These are phyloP conservation scores for Chloroclystis v-ata DNA, from an alignment of 2,888 invertebrate species.

Conservation along the genomic window DNA sequence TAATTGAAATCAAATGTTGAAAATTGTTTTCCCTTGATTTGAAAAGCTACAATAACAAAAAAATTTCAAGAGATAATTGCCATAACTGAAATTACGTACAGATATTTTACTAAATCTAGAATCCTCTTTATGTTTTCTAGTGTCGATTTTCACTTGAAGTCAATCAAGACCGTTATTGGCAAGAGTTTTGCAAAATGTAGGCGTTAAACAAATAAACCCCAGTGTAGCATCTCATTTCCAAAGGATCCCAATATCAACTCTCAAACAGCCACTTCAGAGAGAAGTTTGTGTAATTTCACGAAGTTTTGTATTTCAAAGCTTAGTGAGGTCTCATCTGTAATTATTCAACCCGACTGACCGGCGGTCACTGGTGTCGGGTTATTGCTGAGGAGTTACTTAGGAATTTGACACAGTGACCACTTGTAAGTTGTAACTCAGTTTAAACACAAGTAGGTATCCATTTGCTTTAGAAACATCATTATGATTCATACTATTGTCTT, in stretches of 20 bases:
- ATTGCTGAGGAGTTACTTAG: conserved; percentile 42
- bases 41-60: too few relatives aligned
- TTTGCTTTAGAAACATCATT: too few relatives aligned
- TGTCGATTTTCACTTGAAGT: not conserved
- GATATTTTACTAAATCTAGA: too few relatives aligned
- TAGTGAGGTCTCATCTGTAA: conserved; percentile 57
- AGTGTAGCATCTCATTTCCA: conserved; percentile 18
- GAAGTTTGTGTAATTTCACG: conserved; percentile 47
- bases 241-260: conserved; percentile 23
- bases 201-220: not conserved
- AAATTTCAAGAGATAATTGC: too few relatives aligned
- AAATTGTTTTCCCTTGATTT: too few relatives aligned
- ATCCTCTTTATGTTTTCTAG: too few relatives aligned
- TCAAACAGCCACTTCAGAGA: conserved; percentile 32
- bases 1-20: too few relatives aligned
- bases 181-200: not conserved
- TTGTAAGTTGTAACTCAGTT: not conserved
- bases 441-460: too few relatives aligned
- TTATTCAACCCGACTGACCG: conserved; percentile 60
- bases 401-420: conserved; percentile 20
- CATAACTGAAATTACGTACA: too few relatives aligned
- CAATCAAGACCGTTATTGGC: not conserved
- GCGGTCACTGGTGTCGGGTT: conserved; percentile 57
- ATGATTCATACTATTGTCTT: conserved; percentile 10
- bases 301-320: conserved; percentile 66